Evolutionary conservation across 2,888 invertebrate genomes (phyloP).

Genomic region (Dolomedes plantarius): DNA sequence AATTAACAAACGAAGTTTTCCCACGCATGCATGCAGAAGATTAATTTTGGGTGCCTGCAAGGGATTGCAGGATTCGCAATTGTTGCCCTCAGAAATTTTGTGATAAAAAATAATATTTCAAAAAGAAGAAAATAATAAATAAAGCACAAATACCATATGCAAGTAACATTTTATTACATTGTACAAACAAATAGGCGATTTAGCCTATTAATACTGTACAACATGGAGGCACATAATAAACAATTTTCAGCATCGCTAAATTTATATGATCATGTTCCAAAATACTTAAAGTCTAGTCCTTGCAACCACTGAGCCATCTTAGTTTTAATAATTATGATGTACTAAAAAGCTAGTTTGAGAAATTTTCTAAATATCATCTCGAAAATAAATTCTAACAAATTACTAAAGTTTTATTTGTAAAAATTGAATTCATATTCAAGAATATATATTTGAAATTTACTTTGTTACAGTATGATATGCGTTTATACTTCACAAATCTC

Average conservation of each 20-base stretch:
- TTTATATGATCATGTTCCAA: constrained; percentile 12
- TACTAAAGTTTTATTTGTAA: neutral
- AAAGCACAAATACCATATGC: neutral
- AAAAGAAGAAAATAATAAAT: neutral
- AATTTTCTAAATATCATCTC: neutral
- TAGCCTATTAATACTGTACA: constrained; percentile 57
- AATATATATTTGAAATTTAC: neutral
- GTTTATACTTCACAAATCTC: neutral
- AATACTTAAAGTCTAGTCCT: neutral
- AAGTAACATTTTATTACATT: constrained; percentile 64
- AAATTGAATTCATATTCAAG: neutral
- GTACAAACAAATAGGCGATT: constrained; percentile 50
- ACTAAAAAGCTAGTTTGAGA: neutral
- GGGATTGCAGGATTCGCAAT: too few relatives aligned
- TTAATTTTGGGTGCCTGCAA: too few relatives aligned
- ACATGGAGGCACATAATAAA: constrained; percentile 64
- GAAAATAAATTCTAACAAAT: neutral
- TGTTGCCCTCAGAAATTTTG: neutral
- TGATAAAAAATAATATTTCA: neutral
- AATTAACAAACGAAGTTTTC: too few relatives aligned
- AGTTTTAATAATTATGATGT: neutral
- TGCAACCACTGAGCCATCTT: neutral
- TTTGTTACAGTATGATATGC: constrained; percentile 5
- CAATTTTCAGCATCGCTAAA: constrained; percentile 33
- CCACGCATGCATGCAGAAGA: too few relatives aligned